Evolutionary conservation across 2,113 vertebrate species (phyloP), one percentile per base, ranked within the genome.

Genomic region (Pluvianellus socialis): DNA sequence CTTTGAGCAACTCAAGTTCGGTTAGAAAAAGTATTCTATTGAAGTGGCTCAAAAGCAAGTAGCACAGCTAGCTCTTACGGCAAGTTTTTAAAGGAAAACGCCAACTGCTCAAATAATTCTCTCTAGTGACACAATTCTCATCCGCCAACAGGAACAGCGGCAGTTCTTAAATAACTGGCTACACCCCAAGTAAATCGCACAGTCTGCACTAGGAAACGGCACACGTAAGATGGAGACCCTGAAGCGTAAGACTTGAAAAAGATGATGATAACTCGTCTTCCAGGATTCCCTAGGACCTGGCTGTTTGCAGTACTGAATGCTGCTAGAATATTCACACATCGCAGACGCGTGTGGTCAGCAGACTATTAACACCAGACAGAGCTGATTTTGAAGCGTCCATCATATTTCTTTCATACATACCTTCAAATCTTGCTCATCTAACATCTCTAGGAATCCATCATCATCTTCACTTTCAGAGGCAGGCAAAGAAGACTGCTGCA

Each of bases 361-460:
- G 42, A 23, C 24, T 17, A 18, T 23, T 10, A 35, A 11, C 7
- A 1, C 1, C 1, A 5, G 26, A 8, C 45, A 42, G 42, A 45
- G 44, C 44, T 20, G 26, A 7, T 22, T 2, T 40, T 17, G 49
- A 26, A 12, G 3, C 4, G 9, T 22, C 33, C 23, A 5, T 4
- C 3, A 0, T 1, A 1, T 2, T 38, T 45, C 47, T 56, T 62
- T n/a, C 1, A 4, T 8, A 79, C 72, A 0, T 86, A 98, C 98
- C 96, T 97, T 98, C 55, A 97, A 14, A 24, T 99, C 98, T 58
- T 98, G 96, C 70, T 98, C 99, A 24, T 99, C 99, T 17, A 99
- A 76, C 28, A 98, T 97, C 7, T 99, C 99, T 62, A 99, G 95
- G 97, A 99, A 99, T 10, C 99, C 99, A 55, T 99, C 99, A 0